Base-by-base conservation (phyloP, 2,888 invertebrate species). In the Antitype chi region DNA sequence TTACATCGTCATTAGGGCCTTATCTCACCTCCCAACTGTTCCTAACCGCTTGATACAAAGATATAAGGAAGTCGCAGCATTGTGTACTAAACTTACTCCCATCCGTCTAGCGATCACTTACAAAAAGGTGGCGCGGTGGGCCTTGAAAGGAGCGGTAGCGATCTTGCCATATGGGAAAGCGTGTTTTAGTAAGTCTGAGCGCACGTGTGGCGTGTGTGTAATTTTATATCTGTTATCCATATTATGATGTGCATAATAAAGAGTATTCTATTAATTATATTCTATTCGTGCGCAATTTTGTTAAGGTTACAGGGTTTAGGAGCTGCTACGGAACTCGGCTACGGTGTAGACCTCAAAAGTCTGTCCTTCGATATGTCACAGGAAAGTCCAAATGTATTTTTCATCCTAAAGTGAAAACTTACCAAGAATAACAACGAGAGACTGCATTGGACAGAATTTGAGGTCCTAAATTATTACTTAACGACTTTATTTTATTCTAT, bases 21-120 rank as follows among this genome's bases (percentile, higher is more conserved):
- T 91, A 92, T 90, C 88, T 83, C 67, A 67, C 85, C 84, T 89
- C 78, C 87, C 82, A 89, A 89, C 90, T 80, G 90, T 89, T 86
- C 77, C 83, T 89, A 86, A 90, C 72, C 70, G 80, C 82, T 83
- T 82, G 88, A 86, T 86, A 82, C 85, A 85, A 88, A 81, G 88
- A 88, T 86, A 89, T 86, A 85, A 87, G 88, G 89, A 90, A 88
- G 85, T 92, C 91, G 71, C 91, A 91, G 89, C 88, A 92, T 93
- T 93, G 93, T 93, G 80, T 90, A 84, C 82, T 86, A 89, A 87
- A 88, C 81, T 73, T 81, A 87, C 90, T 92, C 92, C 89, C 92
- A 92, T 91, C 89, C 90, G 84, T 89, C 86, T 85, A 77, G 70
- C 63, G 77, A 87, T 87, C 86, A 87, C 84, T 85, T 82, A 87